These are phyloP conservation scores for Hyalella azteca DNA, from an alignment of 2,888 invertebrate species.

Conservation along the genomic window DNA sequence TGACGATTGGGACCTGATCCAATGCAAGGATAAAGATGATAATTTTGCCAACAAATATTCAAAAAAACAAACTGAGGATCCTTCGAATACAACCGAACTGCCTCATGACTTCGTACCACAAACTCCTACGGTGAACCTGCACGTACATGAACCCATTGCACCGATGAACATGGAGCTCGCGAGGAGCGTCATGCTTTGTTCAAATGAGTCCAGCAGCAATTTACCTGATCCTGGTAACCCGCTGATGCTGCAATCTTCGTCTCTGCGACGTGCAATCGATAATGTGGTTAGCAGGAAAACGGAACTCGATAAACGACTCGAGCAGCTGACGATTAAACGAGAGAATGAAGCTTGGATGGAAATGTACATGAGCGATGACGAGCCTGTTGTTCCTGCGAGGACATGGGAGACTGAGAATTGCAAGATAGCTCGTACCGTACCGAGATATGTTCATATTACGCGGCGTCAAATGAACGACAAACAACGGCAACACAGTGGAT, in stretches of 20 bases:
- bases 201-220: background rate
- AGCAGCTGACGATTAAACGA: slow-evolving; percentile 38
- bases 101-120: background rate
- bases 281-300: slow-evolving; percentile 51
- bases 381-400: background rate
- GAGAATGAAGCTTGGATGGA: background rate
- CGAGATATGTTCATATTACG: no score
- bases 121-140: background rate
- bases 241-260: slow-evolving; percentile 46
- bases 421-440: background rate
- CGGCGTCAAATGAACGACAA: no score
- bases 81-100: background rate
- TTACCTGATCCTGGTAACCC: slow-evolving; percentile 30
- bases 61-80: background rate
- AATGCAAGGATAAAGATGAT: no score
- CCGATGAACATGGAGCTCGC: slow-evolving; percentile 4
- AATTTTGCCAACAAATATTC: no score
- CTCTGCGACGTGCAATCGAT: slow-evolving; percentile 52
- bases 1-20: background rate
- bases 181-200: background rate
- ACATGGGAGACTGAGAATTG: background rate
- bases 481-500: no score
- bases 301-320: slow-evolving; percentile 47
- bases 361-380: background rate
- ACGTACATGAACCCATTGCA: background rate